Evolutionary conservation across 1,140 invertebrate genomes (phyloP).

Genomic region (Vanessa atalanta): DNA sequence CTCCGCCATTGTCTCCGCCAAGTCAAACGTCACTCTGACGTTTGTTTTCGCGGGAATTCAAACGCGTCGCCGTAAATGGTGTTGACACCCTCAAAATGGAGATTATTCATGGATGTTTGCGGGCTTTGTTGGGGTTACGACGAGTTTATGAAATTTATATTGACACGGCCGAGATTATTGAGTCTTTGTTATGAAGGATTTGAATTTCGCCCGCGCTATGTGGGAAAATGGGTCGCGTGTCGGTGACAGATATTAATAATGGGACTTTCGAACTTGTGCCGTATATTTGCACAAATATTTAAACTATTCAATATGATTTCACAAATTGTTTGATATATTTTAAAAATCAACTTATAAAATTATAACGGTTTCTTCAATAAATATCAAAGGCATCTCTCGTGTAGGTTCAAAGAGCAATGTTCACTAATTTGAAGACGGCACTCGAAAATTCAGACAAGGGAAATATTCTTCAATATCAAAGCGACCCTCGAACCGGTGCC

Average conservation of each 20-base stretch:
- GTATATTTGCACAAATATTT: conserved; percentile 28
- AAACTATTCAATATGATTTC: conserved; percentile 4
- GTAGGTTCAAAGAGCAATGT: conserved; percentile 47
- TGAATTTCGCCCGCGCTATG: conserved; percentile 66
- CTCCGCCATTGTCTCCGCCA: conserved; percentile 58
- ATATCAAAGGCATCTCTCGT: conserved; percentile 32
- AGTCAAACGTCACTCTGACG: conserved; percentile 62
- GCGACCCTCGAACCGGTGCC: conserved; percentile 52
- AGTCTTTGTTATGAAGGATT: conserved; percentile 72
- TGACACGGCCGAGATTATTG: conserved; percentile 76
- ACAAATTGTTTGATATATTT: neutral
- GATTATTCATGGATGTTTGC: conserved; percentile 79
- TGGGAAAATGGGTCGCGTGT: conserved; percentile 81
- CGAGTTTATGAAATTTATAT: conserved; percentile 79
- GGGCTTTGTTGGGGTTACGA: conserved; percentile 69
- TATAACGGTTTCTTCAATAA: conserved; percentile 11
- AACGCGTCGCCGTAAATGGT: conserved; percentile 64
- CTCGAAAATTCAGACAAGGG: conserved; percentile 63
- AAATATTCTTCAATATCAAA: conserved; percentile 65
- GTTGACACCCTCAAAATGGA: conserved; percentile 78
- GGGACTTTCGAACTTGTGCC: conserved; percentile 41
- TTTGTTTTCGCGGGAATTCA: conserved; percentile 75
- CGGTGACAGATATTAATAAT: conserved; percentile 79
- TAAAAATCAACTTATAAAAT: conserved; percentile 7
- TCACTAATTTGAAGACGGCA: conserved; percentile 68